Conservation (phyloP, 2,888 invertebrate species). For the Ditula angustiorana region DNA sequence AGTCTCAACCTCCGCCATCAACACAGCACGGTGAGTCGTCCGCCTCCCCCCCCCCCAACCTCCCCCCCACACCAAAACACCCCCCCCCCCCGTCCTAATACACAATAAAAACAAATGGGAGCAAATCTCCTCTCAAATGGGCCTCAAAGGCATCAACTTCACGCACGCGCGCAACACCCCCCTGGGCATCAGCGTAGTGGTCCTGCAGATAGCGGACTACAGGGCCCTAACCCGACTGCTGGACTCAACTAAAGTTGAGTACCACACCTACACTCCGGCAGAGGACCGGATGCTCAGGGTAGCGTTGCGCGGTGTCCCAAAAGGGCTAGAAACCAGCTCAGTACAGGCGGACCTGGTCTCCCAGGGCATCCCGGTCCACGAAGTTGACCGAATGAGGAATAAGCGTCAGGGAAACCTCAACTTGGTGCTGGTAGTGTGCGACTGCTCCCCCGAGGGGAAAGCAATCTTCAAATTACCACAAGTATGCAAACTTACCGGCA, state of each 20-base stretch:
- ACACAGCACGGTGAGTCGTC: too few species aligned
- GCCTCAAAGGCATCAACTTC: too few species aligned
- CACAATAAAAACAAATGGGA: too few species aligned
- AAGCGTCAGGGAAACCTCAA: neutral
- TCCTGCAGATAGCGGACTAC: neutral
- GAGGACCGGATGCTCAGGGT: neutral
- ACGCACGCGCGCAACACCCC: neutral
- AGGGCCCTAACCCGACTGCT: neutral
- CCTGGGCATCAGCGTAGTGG: neutral
- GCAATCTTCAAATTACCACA: slow-evolving; percentile 10
- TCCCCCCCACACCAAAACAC: too few species aligned
- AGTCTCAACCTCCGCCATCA: too few species aligned
- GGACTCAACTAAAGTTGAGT: neutral
- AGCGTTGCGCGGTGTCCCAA: neutral
- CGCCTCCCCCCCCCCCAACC: too few species aligned
- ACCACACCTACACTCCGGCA: neutral
- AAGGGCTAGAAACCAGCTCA: neutral
- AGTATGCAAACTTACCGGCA: slow-evolving; percentile 11
- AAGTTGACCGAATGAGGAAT: neutral
- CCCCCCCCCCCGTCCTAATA: too few species aligned
- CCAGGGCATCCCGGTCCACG: neutral
- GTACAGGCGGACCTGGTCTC: neutral
- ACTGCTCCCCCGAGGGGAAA: slow-evolving; percentile 1
- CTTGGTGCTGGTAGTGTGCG: neutral
- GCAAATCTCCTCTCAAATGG: too few species aligned